phyloP scores from a whole-genome alignment of 2,888 invertebrate genomes.

The Sceliomorpha sp. region DNA sequence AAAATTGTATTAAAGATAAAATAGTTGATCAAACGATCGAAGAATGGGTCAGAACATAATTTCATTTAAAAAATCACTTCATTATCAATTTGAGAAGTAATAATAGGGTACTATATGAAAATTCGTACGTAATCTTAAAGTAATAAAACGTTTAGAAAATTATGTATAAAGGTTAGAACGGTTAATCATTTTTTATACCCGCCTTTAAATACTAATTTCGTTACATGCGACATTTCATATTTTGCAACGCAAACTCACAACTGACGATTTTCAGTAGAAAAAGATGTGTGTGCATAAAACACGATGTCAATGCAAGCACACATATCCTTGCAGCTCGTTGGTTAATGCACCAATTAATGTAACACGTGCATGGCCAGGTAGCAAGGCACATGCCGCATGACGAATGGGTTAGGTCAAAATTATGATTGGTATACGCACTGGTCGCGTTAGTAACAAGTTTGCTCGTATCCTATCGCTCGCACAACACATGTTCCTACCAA shows the following conservation, averaged over 20 bases:
- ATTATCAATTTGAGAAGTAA: background rate
- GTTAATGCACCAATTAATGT: constrained; percentile 67
- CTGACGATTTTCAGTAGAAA: constrained; percentile 15
- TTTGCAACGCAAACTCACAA: constrained; percentile 31
- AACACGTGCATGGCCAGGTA: constrained; percentile 68
- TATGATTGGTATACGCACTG: constrained; percentile 66
- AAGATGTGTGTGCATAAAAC: constrained; percentile 17
- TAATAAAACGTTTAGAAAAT: no score
- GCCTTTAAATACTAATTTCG: background rate
- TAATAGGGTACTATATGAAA: no score
- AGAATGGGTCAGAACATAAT: background rate
- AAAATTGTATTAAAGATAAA: no score
- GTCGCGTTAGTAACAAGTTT: constrained; percentile 36
- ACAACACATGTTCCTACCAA: constrained; percentile 25
- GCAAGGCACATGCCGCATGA: constrained; percentile 68
- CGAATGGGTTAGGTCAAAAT: constrained; percentile 66
- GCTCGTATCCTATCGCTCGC: constrained; percentile 3
- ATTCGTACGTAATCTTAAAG: no score
- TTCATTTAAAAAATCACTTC: background rate
- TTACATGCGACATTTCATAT: constrained; percentile 9
- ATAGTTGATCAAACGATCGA: background rate
- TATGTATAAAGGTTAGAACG: no score
- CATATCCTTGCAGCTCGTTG: constrained; percentile 27
- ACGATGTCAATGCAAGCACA: constrained; percentile 27
- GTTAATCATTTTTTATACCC: no score